These are phyloP conservation scores for cattle (Bos taurus) DNA, from an alignment of 2,113 vertebrate species.

Conservation along the genomic window DNA sequence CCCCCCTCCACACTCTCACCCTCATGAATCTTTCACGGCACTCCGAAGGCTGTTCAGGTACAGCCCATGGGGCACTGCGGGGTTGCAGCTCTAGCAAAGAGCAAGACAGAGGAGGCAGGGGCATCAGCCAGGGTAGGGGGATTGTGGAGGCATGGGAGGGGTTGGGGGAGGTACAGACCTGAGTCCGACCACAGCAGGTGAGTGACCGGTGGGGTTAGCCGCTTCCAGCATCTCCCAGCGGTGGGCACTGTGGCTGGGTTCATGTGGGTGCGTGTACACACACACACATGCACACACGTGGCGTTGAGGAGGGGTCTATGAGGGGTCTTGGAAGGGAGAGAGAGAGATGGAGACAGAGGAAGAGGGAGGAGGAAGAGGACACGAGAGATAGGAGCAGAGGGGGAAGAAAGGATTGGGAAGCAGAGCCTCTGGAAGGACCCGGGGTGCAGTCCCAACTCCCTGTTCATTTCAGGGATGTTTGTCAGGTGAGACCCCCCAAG, in stretches of 20 bases:
- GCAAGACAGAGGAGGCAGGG: neutral
- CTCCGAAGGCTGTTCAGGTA: constrained; percentile 13
- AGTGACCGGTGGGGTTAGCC: neutral
- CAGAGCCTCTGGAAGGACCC: rapidly evolving
- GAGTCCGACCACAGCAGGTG: neutral
- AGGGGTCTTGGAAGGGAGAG: neutral
- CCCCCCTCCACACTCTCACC: neutral
- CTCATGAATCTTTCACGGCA: constrained; percentile 42
- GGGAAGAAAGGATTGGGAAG: neutral
- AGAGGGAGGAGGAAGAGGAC: neutral
- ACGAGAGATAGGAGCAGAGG: neutral
- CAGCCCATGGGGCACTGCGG: neutral
- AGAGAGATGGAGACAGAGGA: too few species aligned
- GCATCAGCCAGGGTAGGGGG: neutral
- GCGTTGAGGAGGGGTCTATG: neutral
- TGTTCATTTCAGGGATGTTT: neutral
- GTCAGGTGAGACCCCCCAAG: neutral
- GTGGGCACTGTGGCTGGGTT: neutral
- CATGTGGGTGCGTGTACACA: neutral
- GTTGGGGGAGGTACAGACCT: neutral
- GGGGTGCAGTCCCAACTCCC: neutral
- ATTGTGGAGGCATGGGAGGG: neutral
- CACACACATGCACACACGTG: neutral
- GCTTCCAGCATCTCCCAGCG: neutral
- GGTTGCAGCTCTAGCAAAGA: neutral